Percentiles rank a stretch among this genome's conserved stretches.
Conservation (phyloP, 92 coral and sea anemone genomes). For the Zoanthus gigantus region DNA sequence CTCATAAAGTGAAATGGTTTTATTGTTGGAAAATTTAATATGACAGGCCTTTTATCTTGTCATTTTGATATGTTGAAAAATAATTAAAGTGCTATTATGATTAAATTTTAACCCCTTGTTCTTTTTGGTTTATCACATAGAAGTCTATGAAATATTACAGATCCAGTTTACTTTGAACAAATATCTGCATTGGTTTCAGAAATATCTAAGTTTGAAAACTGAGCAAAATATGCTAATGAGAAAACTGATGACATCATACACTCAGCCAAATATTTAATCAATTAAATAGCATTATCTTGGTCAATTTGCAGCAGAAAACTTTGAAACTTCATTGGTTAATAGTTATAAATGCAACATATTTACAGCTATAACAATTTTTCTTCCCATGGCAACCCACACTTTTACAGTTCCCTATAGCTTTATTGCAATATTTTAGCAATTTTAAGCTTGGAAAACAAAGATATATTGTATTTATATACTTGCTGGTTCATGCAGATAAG, state of each 20-base stretch:
- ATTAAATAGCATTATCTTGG: conserved; percentile 29
- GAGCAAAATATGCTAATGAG: conserved; percentile 47
- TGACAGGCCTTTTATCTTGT: neutral
- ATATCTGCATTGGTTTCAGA: conserved; percentile 42
- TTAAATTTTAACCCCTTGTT: conserved; percentile 30
- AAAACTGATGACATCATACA: conserved; percentile 10
- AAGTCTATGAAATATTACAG: conserved; percentile 18
- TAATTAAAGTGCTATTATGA: conserved; percentile 22
- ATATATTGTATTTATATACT: neutral
- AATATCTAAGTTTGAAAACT: conserved; percentile 44
- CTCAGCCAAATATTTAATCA: neutral
- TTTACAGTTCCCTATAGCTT: neutral
- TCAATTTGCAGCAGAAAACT: neutral
- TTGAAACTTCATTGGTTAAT: conserved; percentile 37
- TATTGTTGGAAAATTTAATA: neutral
- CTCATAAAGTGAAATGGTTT: neutral
- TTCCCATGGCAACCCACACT: conserved; percentile 20
- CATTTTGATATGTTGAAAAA: neutral
- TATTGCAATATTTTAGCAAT: conserved; percentile 22
- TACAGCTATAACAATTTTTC: neutral
- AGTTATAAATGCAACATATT: conserved; percentile 42
- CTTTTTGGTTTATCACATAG: conserved; percentile 26
- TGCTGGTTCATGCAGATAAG: conserved; percentile 25
- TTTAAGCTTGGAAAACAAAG: conserved; percentile 11
- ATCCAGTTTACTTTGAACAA: conserved; percentile 25